Evolutionary conservation across 2,888 invertebrate genomes (phyloP).

Genomic region (Volucella bombylans): DNA sequence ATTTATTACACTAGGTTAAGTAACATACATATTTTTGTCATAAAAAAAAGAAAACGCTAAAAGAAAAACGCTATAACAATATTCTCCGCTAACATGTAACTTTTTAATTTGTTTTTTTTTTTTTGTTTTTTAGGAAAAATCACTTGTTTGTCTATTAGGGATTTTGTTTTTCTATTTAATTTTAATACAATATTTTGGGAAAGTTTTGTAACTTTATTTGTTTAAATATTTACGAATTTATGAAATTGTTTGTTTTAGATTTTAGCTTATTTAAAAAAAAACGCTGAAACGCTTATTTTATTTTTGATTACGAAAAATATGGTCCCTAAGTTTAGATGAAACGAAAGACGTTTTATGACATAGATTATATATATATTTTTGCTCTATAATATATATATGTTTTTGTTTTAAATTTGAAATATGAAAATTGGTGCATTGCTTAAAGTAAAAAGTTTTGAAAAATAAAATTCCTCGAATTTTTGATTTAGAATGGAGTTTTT

Average conservation of each 20-base stretch:
- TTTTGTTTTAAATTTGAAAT: constrained; percentile 39
- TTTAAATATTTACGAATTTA: constrained; percentile 4
- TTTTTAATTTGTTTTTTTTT: no score
- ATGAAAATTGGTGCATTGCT: constrained; percentile 66
- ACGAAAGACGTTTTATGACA: constrained; percentile 23
- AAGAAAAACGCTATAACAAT: no score
- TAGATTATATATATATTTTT: constrained; percentile 7
- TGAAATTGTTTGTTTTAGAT: constrained; percentile 16
- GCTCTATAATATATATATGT: constrained; percentile 1
- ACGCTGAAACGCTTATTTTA: constrained; percentile 64
- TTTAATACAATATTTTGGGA: no score
- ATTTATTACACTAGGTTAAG: no score
- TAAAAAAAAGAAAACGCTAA: no score
- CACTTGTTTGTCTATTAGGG: no score
- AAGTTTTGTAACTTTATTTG: not conserved
- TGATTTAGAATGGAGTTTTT: not conserved
- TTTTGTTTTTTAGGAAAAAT: no score
- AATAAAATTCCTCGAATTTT: constrained; percentile 4
- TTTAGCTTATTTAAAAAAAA: constrained; percentile 39
- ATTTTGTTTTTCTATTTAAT: no score
- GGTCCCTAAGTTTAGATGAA: constrained; percentile 70
- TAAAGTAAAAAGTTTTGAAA: constrained; percentile 28
- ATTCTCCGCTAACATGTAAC: no score
- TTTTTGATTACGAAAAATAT: constrained; percentile 65
- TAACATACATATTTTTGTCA: no score